A percentile compares a stretch with the other conserved stretches of the same genome.
These are phyloP conservation scores for Rhamnusium bicolor DNA, from an alignment of 2,888 invertebrate genomes.

Conservation along the genomic window DNA sequence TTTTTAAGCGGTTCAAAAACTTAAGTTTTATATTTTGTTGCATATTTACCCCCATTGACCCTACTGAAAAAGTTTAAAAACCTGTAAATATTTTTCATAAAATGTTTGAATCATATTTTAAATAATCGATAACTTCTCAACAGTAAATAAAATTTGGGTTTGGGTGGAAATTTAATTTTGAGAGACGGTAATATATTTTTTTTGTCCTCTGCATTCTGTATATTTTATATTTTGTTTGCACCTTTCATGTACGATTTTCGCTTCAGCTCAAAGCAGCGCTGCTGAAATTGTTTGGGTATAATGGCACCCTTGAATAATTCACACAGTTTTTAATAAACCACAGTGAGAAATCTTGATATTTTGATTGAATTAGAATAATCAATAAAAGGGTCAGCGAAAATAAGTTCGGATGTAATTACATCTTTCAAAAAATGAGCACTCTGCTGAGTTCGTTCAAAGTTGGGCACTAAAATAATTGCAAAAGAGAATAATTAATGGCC, in stretches of 20 bases:
- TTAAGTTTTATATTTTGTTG: too few species aligned
- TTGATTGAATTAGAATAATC: conserved; percentile 20
- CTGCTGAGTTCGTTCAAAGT: conserved; percentile 14
- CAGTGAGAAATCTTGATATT: background rate
- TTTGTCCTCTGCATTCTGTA: background rate
- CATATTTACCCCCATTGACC: too few species aligned
- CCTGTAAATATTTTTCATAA: too few species aligned
- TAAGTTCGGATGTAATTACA: background rate
- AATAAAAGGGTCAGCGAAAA: conserved; percentile 5
- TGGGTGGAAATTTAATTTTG: background rate
- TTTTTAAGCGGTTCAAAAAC: too few species aligned
- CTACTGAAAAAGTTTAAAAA: too few species aligned
- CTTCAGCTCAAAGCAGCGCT: background rate
- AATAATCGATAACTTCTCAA: too few species aligned
- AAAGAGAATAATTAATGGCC: conserved; percentile 29
- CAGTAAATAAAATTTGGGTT: too few species aligned
- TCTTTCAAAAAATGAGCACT: background rate
- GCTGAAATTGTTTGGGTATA: background rate
- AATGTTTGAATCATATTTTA: too few species aligned
- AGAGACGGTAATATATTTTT: background rate
- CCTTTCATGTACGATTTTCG: background rate
- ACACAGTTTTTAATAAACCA: conserved; percentile 13
- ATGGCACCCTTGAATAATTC: background rate
- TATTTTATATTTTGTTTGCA: background rate
- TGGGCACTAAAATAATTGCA: conserved; percentile 25